phyloP scores from a whole-genome alignment of 2,888 invertebrate genomes.

The Cabera pusaria region DNA sequence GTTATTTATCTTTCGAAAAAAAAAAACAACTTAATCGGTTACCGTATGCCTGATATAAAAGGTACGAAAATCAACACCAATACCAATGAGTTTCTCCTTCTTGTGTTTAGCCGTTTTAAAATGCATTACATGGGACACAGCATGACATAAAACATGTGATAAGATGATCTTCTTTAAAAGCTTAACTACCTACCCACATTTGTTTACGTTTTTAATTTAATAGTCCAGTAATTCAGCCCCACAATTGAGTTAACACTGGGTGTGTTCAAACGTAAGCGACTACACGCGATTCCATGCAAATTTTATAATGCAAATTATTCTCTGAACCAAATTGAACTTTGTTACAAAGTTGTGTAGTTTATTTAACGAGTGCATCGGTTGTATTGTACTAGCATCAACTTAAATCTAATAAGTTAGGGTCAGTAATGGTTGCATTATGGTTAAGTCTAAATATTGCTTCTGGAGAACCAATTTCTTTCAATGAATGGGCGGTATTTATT shows the following conservation, averaged over 20 bases:
- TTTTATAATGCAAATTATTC: constrained; percentile 22
- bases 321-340: constrained; percentile 19
- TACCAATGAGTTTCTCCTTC: no score
- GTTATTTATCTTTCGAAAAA: no score
- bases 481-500: no score
- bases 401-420: constrained; percentile 17
- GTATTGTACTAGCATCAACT: constrained; percentile 6
- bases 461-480: constrained; percentile 8
- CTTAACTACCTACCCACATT: no score
- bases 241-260: constrained; percentile 7
- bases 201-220: constrained; percentile 9
- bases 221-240: constrained; percentile 2
- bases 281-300: constrained; percentile 44
- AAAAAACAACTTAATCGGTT: no score
- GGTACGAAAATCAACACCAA: no score
- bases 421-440: constrained; percentile 5
- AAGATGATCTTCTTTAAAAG: no score
- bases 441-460: constrained; percentile 4
- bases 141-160: no score
- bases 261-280: constrained; percentile 28
- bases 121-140: no score
- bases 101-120: no score
- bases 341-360: constrained; percentile 9
- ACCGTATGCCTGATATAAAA: no score
- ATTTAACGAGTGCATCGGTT: constrained; percentile 8